Percentiles rank a stretch among this genome's conserved stretches.
Conservation (phyloP, 1,140 invertebrate species). For the Drosophila lacertosa region DNA sequence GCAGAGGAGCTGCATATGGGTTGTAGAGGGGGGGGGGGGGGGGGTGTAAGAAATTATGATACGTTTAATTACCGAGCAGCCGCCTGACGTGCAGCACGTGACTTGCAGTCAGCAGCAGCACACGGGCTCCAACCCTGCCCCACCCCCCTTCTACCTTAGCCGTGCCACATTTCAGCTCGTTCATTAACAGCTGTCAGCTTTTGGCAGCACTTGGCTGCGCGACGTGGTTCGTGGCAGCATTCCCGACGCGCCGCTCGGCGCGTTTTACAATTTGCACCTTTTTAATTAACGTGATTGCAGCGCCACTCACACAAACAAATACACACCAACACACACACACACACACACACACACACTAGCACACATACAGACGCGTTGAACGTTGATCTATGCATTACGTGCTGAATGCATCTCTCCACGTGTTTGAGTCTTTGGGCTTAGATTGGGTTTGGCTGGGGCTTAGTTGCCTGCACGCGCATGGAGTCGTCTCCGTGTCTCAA, state of each 20-base stretch:
- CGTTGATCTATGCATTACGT: constrained; percentile 78
- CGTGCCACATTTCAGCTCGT: constrained; percentile 51
- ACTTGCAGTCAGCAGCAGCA: constrained; percentile 51
- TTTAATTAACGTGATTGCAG: constrained; percentile 84
- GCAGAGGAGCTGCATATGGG: constrained; percentile 19
- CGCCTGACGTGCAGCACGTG: constrained; percentile 69
- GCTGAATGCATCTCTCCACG: constrained; percentile 64
- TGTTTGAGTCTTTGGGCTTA: neutral
- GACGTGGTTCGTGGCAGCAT: constrained; percentile 54
- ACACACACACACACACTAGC: constrained; percentile 4
- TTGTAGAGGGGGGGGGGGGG: constrained; percentile 7
- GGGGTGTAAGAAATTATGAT: constrained; percentile 78
- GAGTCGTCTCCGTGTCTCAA: constrained; percentile 63
- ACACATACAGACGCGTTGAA: constrained; percentile 10
- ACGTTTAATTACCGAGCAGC: constrained; percentile 75
- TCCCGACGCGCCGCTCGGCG: constrained; percentile 53
- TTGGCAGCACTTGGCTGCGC: constrained; percentile 66
- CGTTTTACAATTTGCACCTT: constrained; percentile 84
- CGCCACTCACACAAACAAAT: constrained; percentile 40
- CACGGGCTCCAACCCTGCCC: neutral
- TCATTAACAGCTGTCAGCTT: constrained; percentile 83
- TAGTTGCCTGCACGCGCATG: constrained; percentile 16
- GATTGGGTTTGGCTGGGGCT: neutral
- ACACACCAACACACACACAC: constrained; percentile 11
- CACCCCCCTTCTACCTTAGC: neutral